Evolutionary conservation across 2,888 invertebrate genomes (phyloP).

Genomic region (Cerceris rybyensis): DNA sequence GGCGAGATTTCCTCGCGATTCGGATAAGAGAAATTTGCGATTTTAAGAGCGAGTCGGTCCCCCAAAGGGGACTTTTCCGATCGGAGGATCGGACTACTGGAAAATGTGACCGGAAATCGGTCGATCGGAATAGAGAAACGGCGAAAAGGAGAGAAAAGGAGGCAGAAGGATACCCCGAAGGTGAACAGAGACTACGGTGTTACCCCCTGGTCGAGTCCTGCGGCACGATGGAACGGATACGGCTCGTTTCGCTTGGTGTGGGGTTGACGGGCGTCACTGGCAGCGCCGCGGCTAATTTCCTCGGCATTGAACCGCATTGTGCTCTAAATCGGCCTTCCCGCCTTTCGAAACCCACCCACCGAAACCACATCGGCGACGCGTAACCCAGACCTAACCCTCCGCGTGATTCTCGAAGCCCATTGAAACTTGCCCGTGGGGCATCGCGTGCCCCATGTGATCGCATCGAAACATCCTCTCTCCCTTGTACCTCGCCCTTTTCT

Average conservation of each 20-base stretch:
- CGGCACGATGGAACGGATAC: conserved; percentile 35
- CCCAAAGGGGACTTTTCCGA: no score
- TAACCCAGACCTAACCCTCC: conserved; percentile 22
- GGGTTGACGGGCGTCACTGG: conserved; percentile 78
- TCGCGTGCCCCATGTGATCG: neutral
- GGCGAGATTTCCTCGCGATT: no score
- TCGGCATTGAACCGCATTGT: conserved; percentile 80
- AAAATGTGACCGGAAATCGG: neutral
- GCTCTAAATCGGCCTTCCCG: conserved; percentile 77
- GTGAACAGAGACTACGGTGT: neutral
- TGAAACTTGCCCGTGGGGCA: conserved; percentile 34
- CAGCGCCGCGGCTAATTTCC: conserved; percentile 80
- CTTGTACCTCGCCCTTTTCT: neutral
- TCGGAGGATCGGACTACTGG: neutral
- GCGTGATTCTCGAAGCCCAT: conserved; percentile 29
- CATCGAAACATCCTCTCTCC: neutral
- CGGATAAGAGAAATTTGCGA: neutral
- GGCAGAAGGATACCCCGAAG: conserved; percentile 16
- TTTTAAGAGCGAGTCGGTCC: no score
- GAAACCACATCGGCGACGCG: conserved; percentile 38
- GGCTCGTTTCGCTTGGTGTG: conserved; percentile 62
- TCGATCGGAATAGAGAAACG: neutral
- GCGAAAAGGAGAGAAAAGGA: neutral
- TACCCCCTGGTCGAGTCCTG: conserved; percentile 10
- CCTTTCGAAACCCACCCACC: conserved; percentile 54